Evolutionary conservation across 1,140 invertebrate species (phyloP).

Genomic region (Antheraea pernyi): DNA sequence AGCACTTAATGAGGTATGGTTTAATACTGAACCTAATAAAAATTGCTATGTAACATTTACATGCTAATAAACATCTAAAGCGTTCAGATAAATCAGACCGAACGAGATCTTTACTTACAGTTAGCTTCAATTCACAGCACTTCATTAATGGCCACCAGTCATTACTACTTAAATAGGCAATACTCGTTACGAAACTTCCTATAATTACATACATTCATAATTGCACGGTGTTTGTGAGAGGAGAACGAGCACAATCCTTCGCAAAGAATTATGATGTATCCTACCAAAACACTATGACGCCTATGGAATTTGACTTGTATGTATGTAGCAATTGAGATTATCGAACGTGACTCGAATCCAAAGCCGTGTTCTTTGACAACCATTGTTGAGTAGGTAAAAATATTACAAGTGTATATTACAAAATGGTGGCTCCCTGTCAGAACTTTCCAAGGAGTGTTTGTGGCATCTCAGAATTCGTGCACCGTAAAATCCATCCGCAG

Average conservation of each 20-base stretch:
- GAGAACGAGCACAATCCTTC: neutral
- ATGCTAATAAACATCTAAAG: neutral
- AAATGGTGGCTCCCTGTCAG: too few species aligned
- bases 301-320: too few species aligned
- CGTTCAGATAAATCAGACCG: neutral
- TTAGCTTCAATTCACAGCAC: neutral
- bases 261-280: too few species aligned
- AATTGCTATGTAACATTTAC: neutral
- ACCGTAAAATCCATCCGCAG: too few species aligned
- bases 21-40: neutral
- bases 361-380: too few species aligned
- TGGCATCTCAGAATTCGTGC: too few species aligned
- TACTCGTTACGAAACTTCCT: neutral
- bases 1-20: neutral
- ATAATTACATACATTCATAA: neutral
- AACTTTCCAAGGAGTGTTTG: too few species aligned
- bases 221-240: neutral
- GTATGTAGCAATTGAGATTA: too few species aligned
- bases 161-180: neutral
- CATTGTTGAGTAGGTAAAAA: too few species aligned
- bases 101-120: conserved; percentile 1
- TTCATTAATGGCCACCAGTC: neutral
- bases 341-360: too few species aligned
- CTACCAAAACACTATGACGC: too few species aligned
- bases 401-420: too few species aligned